Percentiles rank a stretch among this genome's conserved stretches.
Evolutionary conservation across 2,113 vertebrate genomes (phyloP).

Genomic region (Thamnaconus septentrionalis): DNA sequence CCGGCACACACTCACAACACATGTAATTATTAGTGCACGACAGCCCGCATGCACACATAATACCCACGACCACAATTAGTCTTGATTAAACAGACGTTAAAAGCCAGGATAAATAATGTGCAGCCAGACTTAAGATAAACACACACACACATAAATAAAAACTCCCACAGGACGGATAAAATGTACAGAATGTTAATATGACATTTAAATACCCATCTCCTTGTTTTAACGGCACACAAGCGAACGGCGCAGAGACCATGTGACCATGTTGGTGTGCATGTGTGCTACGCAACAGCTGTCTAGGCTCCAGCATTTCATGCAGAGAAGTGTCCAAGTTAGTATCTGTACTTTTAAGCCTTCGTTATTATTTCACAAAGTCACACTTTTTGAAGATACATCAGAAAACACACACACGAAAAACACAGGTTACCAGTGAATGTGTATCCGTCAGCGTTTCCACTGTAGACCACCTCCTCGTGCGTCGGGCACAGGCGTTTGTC

Average conservation of each 20-base stretch:
- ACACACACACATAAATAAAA: constrained; percentile 15
- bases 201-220: constrained; percentile 59
- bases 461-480: constrained; percentile 80
- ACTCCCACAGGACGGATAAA: constrained; percentile 61
- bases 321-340: too few relatives aligned
- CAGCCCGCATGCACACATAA: constrained; percentile 14
- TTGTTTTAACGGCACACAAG: constrained; percentile 63
- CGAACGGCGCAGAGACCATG: constrained; percentile 42
- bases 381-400: neutral
- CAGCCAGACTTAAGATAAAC: constrained; percentile 31
- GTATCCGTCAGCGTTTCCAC: constrained; percentile 64
- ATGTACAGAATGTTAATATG: constrained; percentile 50
- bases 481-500: constrained; percentile 68
- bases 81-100: constrained; percentile 68
- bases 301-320: too few relatives aligned
- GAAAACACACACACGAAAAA: neutral
- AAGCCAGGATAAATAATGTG: constrained; percentile 64
- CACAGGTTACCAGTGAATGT: constrained; percentile 81
- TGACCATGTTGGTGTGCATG: constrained; percentile 37
- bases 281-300: neutral
- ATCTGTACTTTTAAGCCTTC: too few relatives aligned
- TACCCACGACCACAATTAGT: constrained; percentile 60
- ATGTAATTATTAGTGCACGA: constrained; percentile 25
- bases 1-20: constrained; percentile 25
- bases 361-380: constrained; percentile 2